Conservation (phyloP, 2,888 invertebrate species). For the Drosophila stalkeri region DNA sequence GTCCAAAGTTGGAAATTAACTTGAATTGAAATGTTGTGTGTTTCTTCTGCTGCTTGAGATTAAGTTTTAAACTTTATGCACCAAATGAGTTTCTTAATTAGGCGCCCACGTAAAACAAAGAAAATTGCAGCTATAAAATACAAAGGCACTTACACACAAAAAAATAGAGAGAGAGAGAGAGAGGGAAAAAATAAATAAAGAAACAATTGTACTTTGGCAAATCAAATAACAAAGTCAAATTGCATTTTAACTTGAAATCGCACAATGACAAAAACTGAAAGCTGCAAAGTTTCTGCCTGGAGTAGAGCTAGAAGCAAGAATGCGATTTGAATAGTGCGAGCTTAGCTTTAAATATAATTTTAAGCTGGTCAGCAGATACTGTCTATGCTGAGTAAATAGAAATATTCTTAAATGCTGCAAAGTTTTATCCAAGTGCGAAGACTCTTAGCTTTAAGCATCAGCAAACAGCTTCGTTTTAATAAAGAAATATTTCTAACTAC, state of each 20-base stretch:
- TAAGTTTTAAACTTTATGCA: constrained; percentile 60
- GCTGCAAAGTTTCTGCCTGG: neutral
- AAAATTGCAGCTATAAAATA: constrained; percentile 41
- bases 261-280: constrained; percentile 6
- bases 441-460: neutral
- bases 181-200: neutral
- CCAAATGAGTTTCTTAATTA: constrained; percentile 59
- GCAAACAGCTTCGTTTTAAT: neutral
- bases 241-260: constrained; percentile 24
- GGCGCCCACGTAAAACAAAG: constrained; percentile 23
- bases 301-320: neutral
- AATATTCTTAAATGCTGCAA: neutral
- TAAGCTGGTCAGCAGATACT: neutral
- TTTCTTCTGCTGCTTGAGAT: constrained; percentile 31
- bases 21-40: constrained; percentile 71
- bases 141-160: neutral
- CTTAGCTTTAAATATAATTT: neutral
- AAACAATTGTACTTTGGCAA: constrained; percentile 38
- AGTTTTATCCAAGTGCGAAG: neutral
- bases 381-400: neutral
- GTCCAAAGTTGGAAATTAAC: constrained; percentile 76
- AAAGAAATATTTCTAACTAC: neutral
- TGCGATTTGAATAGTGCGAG: neutral
- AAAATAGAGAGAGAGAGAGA: neutral
- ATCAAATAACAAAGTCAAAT: constrained; percentile 48